A percentile compares a stretch with the other conserved stretches of the same genome.
Evolutionary conservation across 2,113 vertebrate species (phyloP).

Genomic region (Probosciger aterrimus): DNA sequence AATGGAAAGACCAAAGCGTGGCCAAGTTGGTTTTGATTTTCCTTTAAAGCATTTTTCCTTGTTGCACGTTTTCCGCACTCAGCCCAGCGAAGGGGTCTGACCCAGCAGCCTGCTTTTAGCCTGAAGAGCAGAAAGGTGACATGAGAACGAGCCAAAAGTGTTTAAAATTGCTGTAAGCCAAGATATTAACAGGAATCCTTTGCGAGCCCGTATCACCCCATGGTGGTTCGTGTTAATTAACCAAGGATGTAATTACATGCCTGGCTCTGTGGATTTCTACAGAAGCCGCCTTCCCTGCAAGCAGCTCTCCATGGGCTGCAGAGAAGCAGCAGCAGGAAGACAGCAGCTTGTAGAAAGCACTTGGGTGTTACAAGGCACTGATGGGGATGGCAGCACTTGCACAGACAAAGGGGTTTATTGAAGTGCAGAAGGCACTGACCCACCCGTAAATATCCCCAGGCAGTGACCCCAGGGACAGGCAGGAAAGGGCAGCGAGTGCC

Average conservation of each 20-base stretch:
- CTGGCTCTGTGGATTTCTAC: accelerated
- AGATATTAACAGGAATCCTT: no score
- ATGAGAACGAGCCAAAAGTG: accelerated
- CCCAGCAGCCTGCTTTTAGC: neutral
- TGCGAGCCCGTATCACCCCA: accelerated
- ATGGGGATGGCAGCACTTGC: accelerated
- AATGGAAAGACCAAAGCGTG: neutral
- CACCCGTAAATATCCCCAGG: accelerated
- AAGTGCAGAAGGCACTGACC: no score
- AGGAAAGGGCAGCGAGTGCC: neutral
- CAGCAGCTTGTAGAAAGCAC: accelerated
- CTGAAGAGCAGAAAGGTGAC: neutral
- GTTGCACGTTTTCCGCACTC: neutral
- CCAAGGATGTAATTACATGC: neutral
- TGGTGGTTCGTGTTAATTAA: neutral
- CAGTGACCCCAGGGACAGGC: neutral
- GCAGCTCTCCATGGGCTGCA: neutral
- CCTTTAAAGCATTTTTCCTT: neutral
- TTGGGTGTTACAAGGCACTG: neutral
- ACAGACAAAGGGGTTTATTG: accelerated
- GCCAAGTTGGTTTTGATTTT: neutral
- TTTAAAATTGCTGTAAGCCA: neutral
- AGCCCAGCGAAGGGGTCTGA: neutral
- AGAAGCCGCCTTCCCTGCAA: neutral
- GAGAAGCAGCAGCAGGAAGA: neutral